Evolutionary conservation across 2,888 invertebrate species (phyloP).

Genomic region (Sepioteuthis lessoniana): DNA sequence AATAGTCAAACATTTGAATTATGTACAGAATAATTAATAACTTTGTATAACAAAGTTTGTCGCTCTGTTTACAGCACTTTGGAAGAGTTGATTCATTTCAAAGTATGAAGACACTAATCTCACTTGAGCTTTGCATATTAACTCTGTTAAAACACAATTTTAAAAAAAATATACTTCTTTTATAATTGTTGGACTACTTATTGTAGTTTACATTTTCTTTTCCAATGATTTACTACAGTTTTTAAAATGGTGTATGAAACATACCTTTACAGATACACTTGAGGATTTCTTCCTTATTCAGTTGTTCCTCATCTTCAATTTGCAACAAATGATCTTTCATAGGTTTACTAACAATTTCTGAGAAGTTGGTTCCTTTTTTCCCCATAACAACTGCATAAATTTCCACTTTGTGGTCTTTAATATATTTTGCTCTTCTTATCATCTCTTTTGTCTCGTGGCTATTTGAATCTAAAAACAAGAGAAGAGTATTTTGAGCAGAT

Average conservation of each 20-base stretch:
- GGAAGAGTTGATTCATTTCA: not conserved
- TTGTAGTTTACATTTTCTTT: not conserved
- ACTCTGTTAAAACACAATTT: no score
- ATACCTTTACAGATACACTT: not conserved
- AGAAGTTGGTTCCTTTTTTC: not conserved
- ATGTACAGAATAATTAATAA: not conserved
- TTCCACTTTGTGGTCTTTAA: not conserved
- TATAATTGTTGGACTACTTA: no score
- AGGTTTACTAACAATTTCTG: not conserved
- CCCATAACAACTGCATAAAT: not conserved
- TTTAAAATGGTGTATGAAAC: not conserved
- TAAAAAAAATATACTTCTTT: no score
- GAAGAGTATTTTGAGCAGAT: not conserved
- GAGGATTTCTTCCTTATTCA: constrained; percentile 25
- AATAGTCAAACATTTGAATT: not conserved
- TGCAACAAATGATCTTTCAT: not conserved
- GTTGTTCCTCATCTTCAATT: not conserved
- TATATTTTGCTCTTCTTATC: not conserved
- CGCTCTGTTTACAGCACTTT: not conserved
- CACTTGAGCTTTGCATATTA: not conserved
- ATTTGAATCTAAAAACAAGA: not conserved
- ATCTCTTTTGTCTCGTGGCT: not conserved
- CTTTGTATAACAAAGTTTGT: constrained; percentile 33
- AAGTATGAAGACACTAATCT: not conserved
- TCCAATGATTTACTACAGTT: not conserved